Evolutionary conservation across 2,888 invertebrate species (phyloP).

Genomic region (Aporophyla lueneburgensis): DNA sequence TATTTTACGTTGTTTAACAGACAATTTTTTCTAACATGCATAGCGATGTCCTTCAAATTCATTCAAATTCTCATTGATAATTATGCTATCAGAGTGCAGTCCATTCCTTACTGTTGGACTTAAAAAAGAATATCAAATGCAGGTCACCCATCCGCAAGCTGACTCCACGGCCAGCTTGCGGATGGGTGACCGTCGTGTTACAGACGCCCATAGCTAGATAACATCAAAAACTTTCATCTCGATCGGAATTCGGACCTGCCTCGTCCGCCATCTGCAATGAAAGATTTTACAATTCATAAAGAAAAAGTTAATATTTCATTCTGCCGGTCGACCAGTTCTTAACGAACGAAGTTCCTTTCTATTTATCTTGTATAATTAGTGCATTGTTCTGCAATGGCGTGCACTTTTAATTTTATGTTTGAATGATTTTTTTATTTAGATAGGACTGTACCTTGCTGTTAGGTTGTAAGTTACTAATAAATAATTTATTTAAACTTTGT

Average conservation of each 20-base stretch:
- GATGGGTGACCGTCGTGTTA: background rate
- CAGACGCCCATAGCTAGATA: background rate
- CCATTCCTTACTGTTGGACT: background rate
- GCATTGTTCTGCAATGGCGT: constrained; percentile 59
- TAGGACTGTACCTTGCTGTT: background rate
- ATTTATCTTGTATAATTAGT: constrained; percentile 69
- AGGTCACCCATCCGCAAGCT: background rate
- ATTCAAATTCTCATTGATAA: too few species aligned
- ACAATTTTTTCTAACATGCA: too few species aligned
- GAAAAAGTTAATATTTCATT: constrained; percentile 78
- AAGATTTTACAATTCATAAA: constrained; percentile 78
- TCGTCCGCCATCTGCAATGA: constrained; percentile 67
- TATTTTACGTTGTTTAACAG: too few species aligned
- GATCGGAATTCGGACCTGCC: constrained; percentile 57
- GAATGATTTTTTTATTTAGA: background rate
- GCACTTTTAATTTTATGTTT: constrained; percentile 50
- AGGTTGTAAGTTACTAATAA: background rate
- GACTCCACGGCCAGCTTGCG: background rate
- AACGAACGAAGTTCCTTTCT: constrained; percentile 72
- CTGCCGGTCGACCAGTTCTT: constrained; percentile 72
- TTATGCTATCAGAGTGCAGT: too few species aligned
- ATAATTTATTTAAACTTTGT: background rate
- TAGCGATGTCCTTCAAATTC: too few species aligned
- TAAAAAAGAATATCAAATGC: background rate
- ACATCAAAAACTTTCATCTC: background rate